Conservation (phyloP, 2,113 vertebrate species). For the Podiceps cristatus region DNA sequence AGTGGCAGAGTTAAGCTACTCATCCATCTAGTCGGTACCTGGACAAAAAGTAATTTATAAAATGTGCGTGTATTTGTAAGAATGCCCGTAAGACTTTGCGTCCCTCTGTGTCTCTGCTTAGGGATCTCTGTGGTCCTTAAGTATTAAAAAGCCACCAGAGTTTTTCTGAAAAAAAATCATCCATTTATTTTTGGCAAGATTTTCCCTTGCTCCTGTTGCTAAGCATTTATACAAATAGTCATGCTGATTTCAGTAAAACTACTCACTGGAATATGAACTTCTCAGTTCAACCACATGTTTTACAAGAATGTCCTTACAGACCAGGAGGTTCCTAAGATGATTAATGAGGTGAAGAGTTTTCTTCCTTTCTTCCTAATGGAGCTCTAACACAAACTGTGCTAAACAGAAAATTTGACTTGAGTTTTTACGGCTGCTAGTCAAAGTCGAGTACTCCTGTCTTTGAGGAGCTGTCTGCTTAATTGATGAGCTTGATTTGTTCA, state of each 20-base stretch:
- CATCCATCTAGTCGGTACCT: background rate
- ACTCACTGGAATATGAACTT: background rate
- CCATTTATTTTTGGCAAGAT: background rate
- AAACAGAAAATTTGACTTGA: background rate
- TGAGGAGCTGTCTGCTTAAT: background rate
- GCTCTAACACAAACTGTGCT: background rate
- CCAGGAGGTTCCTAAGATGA: background rate
- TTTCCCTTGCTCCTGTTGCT: background rate
- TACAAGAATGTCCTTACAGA: background rate
- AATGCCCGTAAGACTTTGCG: background rate
- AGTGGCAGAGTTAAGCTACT: background rate
- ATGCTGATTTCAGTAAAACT: background rate
- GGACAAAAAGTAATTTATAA: background rate
- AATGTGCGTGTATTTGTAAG: background rate
- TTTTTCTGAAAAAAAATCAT: background rate
- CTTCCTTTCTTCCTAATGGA: background rate
- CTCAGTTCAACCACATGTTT: background rate
- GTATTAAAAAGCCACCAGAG: background rate
- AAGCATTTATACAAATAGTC: background rate
- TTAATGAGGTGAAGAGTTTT: background rate
- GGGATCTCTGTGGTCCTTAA: background rate
- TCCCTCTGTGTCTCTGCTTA: background rate
- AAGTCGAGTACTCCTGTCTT: background rate
- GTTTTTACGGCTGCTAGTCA: background rate
- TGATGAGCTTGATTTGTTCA: background rate